These are phyloP conservation scores for Thumatha senex DNA, from an alignment of 2,888 invertebrate species.

Conservation along the genomic window DNA sequence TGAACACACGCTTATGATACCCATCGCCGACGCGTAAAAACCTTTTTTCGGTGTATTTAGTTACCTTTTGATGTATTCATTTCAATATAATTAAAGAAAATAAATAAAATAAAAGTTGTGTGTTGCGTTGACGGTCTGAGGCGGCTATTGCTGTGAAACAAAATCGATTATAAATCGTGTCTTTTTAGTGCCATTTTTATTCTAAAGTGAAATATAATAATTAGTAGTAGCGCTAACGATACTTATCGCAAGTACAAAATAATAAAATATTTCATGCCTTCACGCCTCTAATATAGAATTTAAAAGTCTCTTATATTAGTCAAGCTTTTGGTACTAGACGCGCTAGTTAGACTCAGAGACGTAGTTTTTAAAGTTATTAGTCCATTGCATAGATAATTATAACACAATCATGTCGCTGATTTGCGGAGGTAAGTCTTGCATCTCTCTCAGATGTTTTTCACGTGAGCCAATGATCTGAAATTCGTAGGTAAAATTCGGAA, in stretches of 20 bases:
- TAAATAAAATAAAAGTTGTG: conserved; percentile 24
- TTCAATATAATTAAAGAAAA: conserved; percentile 33
- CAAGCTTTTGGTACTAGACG: conserved; percentile 61
- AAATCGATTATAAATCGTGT: conserved; percentile 70
- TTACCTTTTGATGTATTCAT: conserved; percentile 50
- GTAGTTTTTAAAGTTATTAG: conserved; percentile 38
- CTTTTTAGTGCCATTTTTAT: conserved; percentile 80
- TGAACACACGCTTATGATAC: conserved; percentile 65
- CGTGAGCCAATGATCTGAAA: conserved; percentile 30
- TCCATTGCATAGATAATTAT: conserved; percentile 44
- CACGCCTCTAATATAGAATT: conserved; percentile 66
- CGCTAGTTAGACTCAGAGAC: conserved; percentile 61
- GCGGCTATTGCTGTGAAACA: conserved; percentile 48
- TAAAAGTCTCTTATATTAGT: conserved; percentile 48
- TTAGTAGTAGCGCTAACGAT: conserved; percentile 63
- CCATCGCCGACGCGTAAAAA: conserved; percentile 39
- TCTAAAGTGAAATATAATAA: conserved; percentile 56
- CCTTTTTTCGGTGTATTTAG: conserved; percentile 75
- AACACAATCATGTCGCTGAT: conserved; percentile 68
- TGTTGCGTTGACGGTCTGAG: conserved; percentile 37
- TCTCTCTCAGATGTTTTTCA: conserved; percentile 26
- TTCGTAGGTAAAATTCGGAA: conserved; percentile 24
- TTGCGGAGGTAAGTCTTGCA: conserved; percentile 73
- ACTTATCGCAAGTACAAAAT: conserved; percentile 79
- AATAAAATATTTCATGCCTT: conserved; percentile 73